Evolutionary conservation across 2,888 invertebrate genomes (phyloP), one percentile per base, ranked within the genome.

Genomic region (Cecidostiba fungosa): DNA sequence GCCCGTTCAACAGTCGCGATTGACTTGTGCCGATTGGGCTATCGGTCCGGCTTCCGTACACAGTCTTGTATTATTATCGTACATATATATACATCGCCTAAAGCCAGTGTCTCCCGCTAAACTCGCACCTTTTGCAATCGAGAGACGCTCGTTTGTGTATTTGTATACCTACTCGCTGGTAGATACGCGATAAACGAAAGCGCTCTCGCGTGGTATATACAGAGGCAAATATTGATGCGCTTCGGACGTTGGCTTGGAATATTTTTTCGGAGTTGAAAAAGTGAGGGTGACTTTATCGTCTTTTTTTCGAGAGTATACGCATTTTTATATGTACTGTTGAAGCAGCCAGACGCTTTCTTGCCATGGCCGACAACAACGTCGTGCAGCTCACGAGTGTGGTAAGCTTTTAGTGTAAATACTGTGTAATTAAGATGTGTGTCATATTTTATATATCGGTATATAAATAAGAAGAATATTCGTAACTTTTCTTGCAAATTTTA

Each of bases 311-410:
- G 6, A 19, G 12, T 3, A 16, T 69, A 50, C 54, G 2, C 8
- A 19, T 36, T n/a, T 54, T 43, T 80, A 50, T 50, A 50, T 16
- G 5, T 26, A 50, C 23, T 12, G 1, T 10, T n/a, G 8, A 29
- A 36, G 47, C 43, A 43, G 39, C 23, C 73, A 59, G 59, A 43
- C 72, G 43, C 10, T n/a, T 36, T n/a, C 1, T 47, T 59, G 66
- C 59, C 76, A 86, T 86, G 86, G 1, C 59, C 54, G 79, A 83
- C 19, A 43, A 29, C 39, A 80, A 83, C 32, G 70, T 59, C 16
- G 73, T 86, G 19, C 76, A 79, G 59, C 86, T 86, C 47, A 86
- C 77, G n/a, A 77, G 12, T 6, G 83, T 86, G 86, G 86, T 86
- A 79, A 86, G 86, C 36, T n/a, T 23, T n/a, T 36, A 19, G 59